Percentiles rank a stretch among this genome's conserved stretches.
Evolutionary conservation across 2,888 invertebrate species (phyloP).

Genomic region (Hirtodrosophila duncani): DNA sequence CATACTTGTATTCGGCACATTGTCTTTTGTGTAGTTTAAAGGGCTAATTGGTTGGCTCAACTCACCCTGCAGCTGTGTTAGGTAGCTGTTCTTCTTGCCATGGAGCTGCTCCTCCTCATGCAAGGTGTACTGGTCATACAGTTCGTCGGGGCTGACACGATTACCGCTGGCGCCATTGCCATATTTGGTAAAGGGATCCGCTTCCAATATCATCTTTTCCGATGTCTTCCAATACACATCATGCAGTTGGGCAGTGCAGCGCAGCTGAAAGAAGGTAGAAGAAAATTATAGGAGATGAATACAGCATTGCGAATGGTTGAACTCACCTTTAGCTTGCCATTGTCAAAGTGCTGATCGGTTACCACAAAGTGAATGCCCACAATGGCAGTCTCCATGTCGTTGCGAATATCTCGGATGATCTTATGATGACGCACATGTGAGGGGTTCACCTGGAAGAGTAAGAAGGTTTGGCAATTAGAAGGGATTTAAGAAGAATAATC

Average conservation of each 20-base stretch:
- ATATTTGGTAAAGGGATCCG: slow-evolving; percentile 74
- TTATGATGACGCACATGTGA: slow-evolving; percentile 75
- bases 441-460: slow-evolving; percentile 67
- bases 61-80: slow-evolving; percentile 78
- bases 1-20: slow-evolving; percentile 28
- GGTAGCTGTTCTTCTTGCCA: slow-evolving; percentile 76
- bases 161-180: slow-evolving; percentile 67
- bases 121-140: slow-evolving; percentile 75
- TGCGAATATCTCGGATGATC: slow-evolving; percentile 69
- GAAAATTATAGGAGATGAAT: not conserved
- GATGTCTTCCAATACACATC: slow-evolving; percentile 84
- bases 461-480: not conserved
- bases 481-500: too few species aligned
- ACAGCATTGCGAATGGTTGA: fast-evolving
- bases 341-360: slow-evolving; percentile 79
- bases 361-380: slow-evolving; percentile 80
- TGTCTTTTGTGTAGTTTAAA: not conserved
- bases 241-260: slow-evolving; percentile 84
- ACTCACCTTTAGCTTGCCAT: slow-evolving; percentile 80
- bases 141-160: slow-evolving; percentile 60
- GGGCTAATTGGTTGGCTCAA: too few species aligned
- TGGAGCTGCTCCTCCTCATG: slow-evolving; percentile 75
- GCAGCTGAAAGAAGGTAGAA: slow-evolving; percentile 76
- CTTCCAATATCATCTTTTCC: slow-evolving; percentile 83
- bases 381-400: slow-evolving; percentile 79